phyloP scores from a whole-genome alignment of 1,140 invertebrate genomes.

The Rhopalosiphum maidis region DNA sequence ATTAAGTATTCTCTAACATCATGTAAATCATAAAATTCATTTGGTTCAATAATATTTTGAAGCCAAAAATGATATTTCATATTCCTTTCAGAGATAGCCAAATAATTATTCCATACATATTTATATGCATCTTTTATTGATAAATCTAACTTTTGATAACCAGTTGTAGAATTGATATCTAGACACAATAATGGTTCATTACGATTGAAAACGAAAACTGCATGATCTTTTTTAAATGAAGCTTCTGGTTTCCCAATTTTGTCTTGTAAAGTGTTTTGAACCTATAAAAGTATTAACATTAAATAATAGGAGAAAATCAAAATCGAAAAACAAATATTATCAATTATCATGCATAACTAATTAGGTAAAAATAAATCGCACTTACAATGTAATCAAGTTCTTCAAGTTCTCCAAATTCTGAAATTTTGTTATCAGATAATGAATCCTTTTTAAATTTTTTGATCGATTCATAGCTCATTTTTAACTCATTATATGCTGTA shows the following conservation, averaged over 20 bases:
- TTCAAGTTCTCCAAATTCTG: neutral
- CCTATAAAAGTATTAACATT: neutral
- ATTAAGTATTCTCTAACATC: conserved; percentile 8
- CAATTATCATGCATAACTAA: neutral
- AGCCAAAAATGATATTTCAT: conserved; percentile 28
- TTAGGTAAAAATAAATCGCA: neutral
- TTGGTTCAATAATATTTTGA: conserved; percentile 1
- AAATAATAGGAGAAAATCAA: neutral
- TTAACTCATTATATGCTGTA: neutral
- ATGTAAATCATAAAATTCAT: conserved; percentile 30
- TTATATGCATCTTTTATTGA: neutral
- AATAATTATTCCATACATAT: neutral
- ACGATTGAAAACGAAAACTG: neutral
- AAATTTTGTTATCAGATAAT: neutral
- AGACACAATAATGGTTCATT: neutral
- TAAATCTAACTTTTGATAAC: conserved; percentile 13
- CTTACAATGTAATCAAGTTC: neutral
- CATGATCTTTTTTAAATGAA: neutral
- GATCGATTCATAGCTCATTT: neutral
- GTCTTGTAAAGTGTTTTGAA: neutral
- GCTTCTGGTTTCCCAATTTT: neutral
- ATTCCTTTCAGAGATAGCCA: neutral
- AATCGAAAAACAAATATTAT: neutral
- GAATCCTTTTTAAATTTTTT: neutral
- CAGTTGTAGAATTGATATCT: neutral